Evolutionary conservation across 2,888 invertebrate species (phyloP).

Genomic region (Drosophila algonquin): DNA sequence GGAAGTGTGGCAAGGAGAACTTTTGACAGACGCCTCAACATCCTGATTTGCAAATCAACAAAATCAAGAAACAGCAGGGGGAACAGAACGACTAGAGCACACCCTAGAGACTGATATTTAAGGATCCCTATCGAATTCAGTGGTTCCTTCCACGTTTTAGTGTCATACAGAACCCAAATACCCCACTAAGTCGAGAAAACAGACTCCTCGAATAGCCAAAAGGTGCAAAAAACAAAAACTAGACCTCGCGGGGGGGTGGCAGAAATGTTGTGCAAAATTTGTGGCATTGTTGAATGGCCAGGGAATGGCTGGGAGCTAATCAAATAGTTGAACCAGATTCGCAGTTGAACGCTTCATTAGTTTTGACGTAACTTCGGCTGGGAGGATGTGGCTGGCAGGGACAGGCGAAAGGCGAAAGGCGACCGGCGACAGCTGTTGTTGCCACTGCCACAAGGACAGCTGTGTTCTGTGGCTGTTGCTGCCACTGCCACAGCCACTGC

Average conservation of each 20-base stretch:
- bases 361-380: slow-evolving; percentile 45
- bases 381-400: slow-evolving; percentile 8
- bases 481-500: background rate
- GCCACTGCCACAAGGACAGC: slow-evolving; percentile 8
- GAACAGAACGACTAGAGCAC: background rate
- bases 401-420: slow-evolving; percentile 21
- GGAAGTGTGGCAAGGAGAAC: slow-evolving; percentile 6
- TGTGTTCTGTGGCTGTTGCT: background rate
- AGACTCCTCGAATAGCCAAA: slow-evolving; percentile 1
- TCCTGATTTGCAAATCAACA: slow-evolving; percentile 23
- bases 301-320: slow-evolving; percentile 35
- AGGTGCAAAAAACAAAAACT: slow-evolving; percentile 22
- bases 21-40: slow-evolving; percentile 19
- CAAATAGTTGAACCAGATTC: slow-evolving; percentile 55
- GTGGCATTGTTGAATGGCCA: slow-evolving; percentile 10
- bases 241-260: background rate
- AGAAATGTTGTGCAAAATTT: slow-evolving; percentile 17
- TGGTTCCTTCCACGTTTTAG: no score
- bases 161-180: background rate
- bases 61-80: background rate
- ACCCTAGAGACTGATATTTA: background rate
- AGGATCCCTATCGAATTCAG: background rate
- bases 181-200: background rate
- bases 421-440: slow-evolving; percentile 36
- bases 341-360: slow-evolving; percentile 58